Evolutionary conservation across 2,888 invertebrate species (phyloP), one percentile per base, ranked within the genome.

Genomic region (Halictus quadricinctus): DNA sequence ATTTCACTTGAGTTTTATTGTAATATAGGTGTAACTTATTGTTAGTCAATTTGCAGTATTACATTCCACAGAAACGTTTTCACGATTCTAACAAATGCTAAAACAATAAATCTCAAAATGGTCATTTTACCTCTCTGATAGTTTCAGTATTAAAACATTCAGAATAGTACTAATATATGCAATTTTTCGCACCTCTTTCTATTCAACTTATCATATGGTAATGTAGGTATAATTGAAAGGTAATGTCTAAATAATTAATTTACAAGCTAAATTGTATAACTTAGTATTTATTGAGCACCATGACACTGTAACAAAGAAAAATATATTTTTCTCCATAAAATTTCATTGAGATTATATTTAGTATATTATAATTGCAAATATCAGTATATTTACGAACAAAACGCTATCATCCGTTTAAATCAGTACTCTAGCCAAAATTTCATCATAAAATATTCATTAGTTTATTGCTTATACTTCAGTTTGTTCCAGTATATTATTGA

Each of bases 401-500:
- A 72, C 75, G 50, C 88, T 93, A 88, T 94, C 94, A 94, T 94
- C 93, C 70, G 90, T 90, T 86, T 76, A 82, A 86, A 84, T 94
- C 94, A 94, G 94, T 92, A 94, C 94, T 94, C 94, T 94, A 94
- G 94, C 94, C 94, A 92, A 90, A 89, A 75, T 87, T 87, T 93
- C 94, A 94, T 94, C 94, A 94, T 82, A 77, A 70, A 82, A 58
- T 64, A 78, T 73, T 43, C 8, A 48, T 64, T 29, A 64, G 29
- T 7, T 64, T 25, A 60, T 60, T n/a, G 25, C 4, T 60, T 60
- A 60, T 25, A 60, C 25, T 60, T 60, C 5, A 6, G n/a, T 43
- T 50, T 29, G 2, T 8, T 58, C 21, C 18, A 73, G 18, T n/a
- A 46, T 29, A 29, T 41, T 36, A 25, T 36, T 54, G 25, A 48